These are phyloP conservation scores for Macrotis lagotis DNA, from an alignment of 2,113 vertebrate genomes.

Conservation along the genomic window DNA sequence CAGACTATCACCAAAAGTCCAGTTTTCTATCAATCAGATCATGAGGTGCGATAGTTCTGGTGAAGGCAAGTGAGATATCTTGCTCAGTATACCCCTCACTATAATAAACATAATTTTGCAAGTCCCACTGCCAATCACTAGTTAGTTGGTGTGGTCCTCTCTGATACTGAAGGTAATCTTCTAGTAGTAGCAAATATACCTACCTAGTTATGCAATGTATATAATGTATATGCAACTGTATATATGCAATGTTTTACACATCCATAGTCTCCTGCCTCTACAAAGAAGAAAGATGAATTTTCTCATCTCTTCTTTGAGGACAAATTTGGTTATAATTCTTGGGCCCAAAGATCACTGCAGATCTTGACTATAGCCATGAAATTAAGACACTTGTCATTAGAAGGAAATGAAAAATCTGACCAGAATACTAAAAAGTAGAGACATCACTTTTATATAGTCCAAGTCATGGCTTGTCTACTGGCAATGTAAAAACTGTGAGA, in stretches of 20 bases:
- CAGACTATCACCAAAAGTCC: no score
- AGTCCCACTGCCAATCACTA: no score
- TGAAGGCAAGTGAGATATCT: no score
- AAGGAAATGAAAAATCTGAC: neutral
- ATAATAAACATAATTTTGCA: no score
- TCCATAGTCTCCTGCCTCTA: neutral
- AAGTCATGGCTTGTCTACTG: neutral
- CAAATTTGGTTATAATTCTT: neutral
- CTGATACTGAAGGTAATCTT: no score
- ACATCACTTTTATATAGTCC: neutral
- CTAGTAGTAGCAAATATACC: no score
- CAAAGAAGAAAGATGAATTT: neutral
- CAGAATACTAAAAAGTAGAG: neutral
- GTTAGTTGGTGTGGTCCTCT: no score
- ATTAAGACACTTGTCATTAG: neutral
- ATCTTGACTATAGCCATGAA: neutral
- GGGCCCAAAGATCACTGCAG: neutral
- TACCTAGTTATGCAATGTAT: no score
- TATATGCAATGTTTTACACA: neutral
- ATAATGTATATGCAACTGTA: no score
- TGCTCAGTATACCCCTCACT: no score
- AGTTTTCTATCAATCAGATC: no score
- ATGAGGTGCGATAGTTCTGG: no score
- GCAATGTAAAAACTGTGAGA: neutral
- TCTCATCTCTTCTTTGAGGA: neutral